Conservation (phyloP, 2,113 vertebrate species). For the Hirundichthys speculiger region DNA sequence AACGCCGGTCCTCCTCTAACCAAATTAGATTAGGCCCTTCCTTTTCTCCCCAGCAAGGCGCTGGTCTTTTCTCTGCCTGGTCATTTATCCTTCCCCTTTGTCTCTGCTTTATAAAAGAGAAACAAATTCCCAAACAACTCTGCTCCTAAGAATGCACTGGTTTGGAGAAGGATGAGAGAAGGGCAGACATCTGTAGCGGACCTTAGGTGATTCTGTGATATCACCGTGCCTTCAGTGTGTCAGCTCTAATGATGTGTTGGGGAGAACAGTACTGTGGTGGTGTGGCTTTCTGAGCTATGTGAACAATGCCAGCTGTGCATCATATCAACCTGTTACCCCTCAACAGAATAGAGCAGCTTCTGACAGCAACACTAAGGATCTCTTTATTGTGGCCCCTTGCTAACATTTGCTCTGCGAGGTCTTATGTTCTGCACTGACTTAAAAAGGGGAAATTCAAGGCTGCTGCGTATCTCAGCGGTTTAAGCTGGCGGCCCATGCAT, state of each 20-base stretch:
- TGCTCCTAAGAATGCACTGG: constrained; percentile 60
- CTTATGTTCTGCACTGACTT: constrained; percentile 48
- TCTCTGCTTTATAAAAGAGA: constrained; percentile 78
- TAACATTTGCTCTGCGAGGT: constrained; percentile 62
- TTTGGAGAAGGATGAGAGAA: constrained; percentile 64
- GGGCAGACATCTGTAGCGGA: constrained; percentile 67
- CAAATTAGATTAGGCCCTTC: constrained; percentile 99
- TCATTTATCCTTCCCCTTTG: constrained; percentile 79
- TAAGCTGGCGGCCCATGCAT: too few relatives aligned
- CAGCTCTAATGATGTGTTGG: constrained; percentile 68
- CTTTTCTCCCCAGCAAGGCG: constrained; percentile 83
- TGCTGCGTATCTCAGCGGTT: too few relatives aligned
- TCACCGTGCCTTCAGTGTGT: constrained; percentile 59
- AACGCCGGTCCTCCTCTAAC: constrained; percentile 86
- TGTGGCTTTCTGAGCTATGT: constrained; percentile 55
- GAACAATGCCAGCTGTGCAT: constrained; percentile 77
- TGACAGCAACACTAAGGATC: constrained; percentile 62
- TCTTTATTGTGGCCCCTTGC: constrained; percentile 66
- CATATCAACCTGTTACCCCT: constrained; percentile 69
- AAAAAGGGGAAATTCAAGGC: too few relatives aligned
- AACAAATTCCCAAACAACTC: constrained; percentile 78
- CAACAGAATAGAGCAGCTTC: constrained; percentile 47
- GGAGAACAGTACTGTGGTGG: constrained; percentile 26
- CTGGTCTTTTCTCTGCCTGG: constrained; percentile 94
- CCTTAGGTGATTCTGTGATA: constrained; percentile 66